phyloP scores from a whole-genome alignment of 2,797 vertebrate genomes.

The Aeoliscus strigatus region DNA sequence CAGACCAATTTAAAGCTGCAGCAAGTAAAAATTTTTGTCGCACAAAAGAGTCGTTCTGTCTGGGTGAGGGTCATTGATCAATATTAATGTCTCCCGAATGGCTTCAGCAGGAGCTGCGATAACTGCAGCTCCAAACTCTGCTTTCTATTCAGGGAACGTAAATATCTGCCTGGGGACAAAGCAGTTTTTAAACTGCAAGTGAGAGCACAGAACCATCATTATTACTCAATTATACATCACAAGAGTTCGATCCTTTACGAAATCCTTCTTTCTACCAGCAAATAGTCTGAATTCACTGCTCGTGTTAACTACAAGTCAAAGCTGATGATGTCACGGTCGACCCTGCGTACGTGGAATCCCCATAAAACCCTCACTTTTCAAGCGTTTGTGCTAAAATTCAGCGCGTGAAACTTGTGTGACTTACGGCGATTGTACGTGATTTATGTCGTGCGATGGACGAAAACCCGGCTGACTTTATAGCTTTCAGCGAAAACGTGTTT shows the following conservation, averaged over 20 bases:
- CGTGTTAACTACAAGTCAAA: slow-evolving; percentile 13
- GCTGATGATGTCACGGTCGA: slow-evolving; percentile 18
- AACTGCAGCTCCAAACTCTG: slow-evolving; percentile 16
- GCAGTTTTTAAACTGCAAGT: background rate
- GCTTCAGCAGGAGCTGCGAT: slow-evolving; percentile 21
- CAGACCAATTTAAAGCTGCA: slow-evolving; percentile 15
- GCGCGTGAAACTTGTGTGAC: slow-evolving; percentile 20
- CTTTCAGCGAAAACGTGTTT: slow-evolving; percentile 47
- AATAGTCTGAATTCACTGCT: slow-evolving; percentile 24
- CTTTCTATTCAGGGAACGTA: slow-evolving; percentile 3
- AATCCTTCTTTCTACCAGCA: too few relatives aligned
- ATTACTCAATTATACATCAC: slow-evolving; percentile 3
- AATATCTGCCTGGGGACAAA: slow-evolving; percentile 1
- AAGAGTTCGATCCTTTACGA: background rate
- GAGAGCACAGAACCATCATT: background rate
- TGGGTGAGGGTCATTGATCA: slow-evolving; percentile 28
- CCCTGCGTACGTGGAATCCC: too few relatives aligned
- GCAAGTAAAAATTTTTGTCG: slow-evolving; percentile 21
- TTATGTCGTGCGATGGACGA: slow-evolving; percentile 33
- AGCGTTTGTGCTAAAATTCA: too few relatives aligned
- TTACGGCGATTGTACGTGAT: slow-evolving; percentile 25
- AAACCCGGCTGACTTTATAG: slow-evolving; percentile 36
- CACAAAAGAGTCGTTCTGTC: slow-evolving; percentile 12
- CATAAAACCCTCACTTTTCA: too few relatives aligned
- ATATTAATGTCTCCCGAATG: slow-evolving; percentile 26